A percentile compares a stretch with the other conserved stretches of the same genome.
These are phyloP conservation scores for Epiblema foenella DNA, from an alignment of 2,888 invertebrate genomes.

Conservation along the genomic window DNA sequence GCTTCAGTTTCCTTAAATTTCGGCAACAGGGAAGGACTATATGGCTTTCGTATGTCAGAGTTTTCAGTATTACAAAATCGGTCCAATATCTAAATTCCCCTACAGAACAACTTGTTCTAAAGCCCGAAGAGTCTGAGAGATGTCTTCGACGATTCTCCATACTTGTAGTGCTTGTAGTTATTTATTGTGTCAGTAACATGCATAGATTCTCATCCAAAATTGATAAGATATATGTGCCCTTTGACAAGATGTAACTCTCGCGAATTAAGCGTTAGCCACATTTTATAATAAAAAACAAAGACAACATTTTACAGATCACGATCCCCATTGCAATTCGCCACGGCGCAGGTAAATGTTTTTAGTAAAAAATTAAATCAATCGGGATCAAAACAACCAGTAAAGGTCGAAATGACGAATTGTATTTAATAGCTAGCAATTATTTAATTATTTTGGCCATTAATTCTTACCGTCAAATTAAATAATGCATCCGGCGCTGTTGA, in stretches of 20 bases:
- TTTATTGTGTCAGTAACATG: too few relatives aligned
- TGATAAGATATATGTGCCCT: not conserved
- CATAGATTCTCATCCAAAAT: too few relatives aligned
- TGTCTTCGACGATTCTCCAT: too few relatives aligned
- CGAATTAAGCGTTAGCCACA: not conserved
- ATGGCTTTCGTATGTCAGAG: too few relatives aligned
- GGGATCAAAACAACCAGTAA: constrained; percentile 25
- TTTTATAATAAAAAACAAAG: not conserved
- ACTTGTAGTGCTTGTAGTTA: too few relatives aligned
- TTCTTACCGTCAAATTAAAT: constrained; percentile 13
- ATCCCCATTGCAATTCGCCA: constrained; percentile 23
- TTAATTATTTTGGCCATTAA: constrained; percentile 14
- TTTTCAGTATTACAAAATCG: too few relatives aligned
- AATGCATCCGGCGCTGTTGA: constrained; percentile 7
- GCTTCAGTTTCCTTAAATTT: too few relatives aligned
- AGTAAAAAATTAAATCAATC: not conserved
- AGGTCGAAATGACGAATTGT: constrained; percentile 33
- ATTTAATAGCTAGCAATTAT: constrained; percentile 30
- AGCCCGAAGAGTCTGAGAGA: too few relatives aligned
- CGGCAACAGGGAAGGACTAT: too few relatives aligned
- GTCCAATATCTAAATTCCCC: too few relatives aligned
- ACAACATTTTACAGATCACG: constrained; percentile 11
- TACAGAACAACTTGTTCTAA: too few relatives aligned
- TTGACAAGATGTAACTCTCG: not conserved
- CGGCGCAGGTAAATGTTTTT: constrained; percentile 16